These are phyloP conservation scores for Aphaenogaster rudis DNA, from an alignment of 1,140 invertebrate genomes.

Conservation along the genomic window DNA sequence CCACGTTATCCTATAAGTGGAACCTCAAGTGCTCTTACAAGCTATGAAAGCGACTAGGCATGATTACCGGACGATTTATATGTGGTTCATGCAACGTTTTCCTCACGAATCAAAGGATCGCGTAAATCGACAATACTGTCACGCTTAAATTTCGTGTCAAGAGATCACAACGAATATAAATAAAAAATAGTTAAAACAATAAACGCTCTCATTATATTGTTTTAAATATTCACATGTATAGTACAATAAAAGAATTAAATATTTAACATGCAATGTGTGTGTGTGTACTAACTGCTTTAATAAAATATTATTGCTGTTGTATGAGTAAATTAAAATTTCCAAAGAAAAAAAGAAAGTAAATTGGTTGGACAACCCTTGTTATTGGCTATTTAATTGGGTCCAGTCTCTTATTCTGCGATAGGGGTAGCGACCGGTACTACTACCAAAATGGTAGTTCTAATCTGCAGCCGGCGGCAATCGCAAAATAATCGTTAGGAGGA, in stretches of 20 bases:
- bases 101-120: slow-evolving; percentile 67
- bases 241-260: not conserved
- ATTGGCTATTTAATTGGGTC: slow-evolving; percentile 85
- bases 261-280: not conserved
- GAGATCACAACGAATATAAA: slow-evolving; percentile 24
- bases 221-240: not conserved
- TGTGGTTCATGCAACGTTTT: slow-evolving; percentile 53
- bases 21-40: slow-evolving; percentile 52
- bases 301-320: not conserved
- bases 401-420: slow-evolving; percentile 84
- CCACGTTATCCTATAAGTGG: slow-evolving; percentile 6
- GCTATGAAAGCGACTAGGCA: slow-evolving; percentile 9
- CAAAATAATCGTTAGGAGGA: slow-evolving; percentile 80
- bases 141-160: slow-evolving; percentile 60
- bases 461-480: slow-evolving; percentile 84
- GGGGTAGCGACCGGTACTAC: slow-evolving; percentile 78
- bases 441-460: slow-evolving; percentile 83
- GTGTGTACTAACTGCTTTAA: not conserved
- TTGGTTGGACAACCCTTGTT: slow-evolving; percentile 81
- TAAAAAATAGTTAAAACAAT: slow-evolving; percentile 14
- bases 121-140: slow-evolving; percentile 25
- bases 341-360: slow-evolving; percentile 51
- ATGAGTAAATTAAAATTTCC: slow-evolving; percentile 49
- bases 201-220: not conserved
- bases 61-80: slow-evolving; percentile 71